Conservation (phyloP, 2,113 vertebrate genomes). For the Camarhynchus parvulus region DNA sequence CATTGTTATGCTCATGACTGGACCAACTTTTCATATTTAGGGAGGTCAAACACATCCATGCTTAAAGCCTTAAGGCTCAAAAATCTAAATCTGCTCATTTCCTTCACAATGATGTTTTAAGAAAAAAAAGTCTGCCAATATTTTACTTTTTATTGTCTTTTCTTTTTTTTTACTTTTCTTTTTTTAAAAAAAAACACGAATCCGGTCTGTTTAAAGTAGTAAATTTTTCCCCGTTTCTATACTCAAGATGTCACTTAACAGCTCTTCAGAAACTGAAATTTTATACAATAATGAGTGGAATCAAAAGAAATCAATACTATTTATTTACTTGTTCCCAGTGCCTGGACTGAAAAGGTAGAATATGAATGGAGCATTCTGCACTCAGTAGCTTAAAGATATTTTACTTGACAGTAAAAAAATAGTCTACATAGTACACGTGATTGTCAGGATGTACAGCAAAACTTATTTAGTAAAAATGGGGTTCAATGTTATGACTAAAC, state of each 20-base stretch:
- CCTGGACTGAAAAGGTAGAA: not conserved
- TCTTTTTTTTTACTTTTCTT: rapidly evolving
- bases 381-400: not conserved
- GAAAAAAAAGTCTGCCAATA: not conserved
- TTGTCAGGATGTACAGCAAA: not conserved
- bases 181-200: not conserved
- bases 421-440: not conserved
- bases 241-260: not conserved
- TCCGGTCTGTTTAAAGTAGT: not conserved
- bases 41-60: rapidly evolving
- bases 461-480: not conserved
- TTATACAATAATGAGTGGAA: not conserved
- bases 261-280: not conserved
- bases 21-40: not conserved
- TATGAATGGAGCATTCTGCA: not conserved
- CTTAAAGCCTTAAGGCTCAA: not conserved
- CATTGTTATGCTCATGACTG: too few species aligned
- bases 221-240: not conserved
- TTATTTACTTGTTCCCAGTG: not conserved
- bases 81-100: not conserved
- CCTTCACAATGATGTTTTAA: not conserved
- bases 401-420: not conserved
- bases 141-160: not conserved
- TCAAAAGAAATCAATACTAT: not conserved
- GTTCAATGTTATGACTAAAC: not conserved